A percentile compares a stretch with the other conserved stretches of the same genome.
phyloP scores from a whole-genome alignment of 2,797 vertebrate genomes.

The Anguilla megastoma region DNA sequence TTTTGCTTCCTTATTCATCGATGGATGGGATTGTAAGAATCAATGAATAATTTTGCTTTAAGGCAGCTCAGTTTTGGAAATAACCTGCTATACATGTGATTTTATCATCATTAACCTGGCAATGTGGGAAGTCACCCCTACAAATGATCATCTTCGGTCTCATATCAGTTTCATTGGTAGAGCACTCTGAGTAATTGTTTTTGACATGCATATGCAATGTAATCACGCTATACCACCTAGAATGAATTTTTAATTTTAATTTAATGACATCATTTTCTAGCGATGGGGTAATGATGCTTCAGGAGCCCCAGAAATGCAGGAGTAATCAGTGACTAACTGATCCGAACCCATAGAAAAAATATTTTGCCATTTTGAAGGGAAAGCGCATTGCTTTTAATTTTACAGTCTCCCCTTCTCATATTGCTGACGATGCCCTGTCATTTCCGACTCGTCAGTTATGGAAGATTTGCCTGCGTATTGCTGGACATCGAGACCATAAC shows the following conservation, averaged over 20 bases:
- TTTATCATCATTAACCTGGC: not conserved
- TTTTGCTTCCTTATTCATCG: slow-evolving; percentile 3
- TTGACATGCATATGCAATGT: not conserved
- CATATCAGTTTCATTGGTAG: not conserved
- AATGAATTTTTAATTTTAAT: not conserved
- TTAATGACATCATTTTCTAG: not conserved
- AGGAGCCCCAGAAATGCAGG: not conserved
- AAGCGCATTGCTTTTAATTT: not conserved
- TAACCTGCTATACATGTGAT: not conserved
- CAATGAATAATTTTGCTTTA: not conserved
- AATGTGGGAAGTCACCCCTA: not conserved
- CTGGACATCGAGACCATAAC: slow-evolving; percentile 1
- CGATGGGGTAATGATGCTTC: not conserved
- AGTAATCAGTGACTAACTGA: not conserved
- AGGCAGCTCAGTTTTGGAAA: not conserved
- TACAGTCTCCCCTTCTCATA: not conserved
- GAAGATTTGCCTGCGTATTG: not conserved
- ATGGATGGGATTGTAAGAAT: not conserved
- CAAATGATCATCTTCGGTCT: not conserved
- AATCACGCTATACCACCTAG: not conserved
- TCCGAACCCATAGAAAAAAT: not conserved
- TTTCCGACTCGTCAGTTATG: not conserved
- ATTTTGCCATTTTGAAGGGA: not conserved
- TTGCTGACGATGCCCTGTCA: not conserved
- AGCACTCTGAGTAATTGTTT: not conserved